Conservation (phyloP, 2,113 vertebrate genomes). For the Forbesichthys papilliferus region DNA sequence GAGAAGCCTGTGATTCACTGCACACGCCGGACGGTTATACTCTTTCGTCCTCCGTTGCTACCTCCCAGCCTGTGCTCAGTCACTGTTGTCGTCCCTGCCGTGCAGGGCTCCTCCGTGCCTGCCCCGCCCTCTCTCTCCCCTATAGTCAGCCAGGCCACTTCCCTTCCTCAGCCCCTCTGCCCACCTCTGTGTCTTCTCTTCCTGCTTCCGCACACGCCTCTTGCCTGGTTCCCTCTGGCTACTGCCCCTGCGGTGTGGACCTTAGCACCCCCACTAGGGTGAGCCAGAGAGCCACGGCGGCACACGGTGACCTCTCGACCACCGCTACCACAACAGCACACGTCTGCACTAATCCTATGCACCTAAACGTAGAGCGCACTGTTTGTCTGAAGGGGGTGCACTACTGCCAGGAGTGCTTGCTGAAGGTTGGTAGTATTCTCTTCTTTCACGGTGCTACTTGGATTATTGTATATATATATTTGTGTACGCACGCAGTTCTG, state of each 20-base stretch:
- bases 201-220: slow-evolving; percentile 46
- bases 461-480: background rate
- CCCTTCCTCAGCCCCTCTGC: slow-evolving; percentile 43
- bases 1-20: slow-evolving; percentile 24
- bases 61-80: slow-evolving; percentile 69
- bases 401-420: slow-evolving; percentile 89
- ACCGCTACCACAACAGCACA: slow-evolving; percentile 76
- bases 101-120: slow-evolving; percentile 79
- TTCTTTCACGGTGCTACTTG: slow-evolving; percentile 17
- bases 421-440: slow-evolving; percentile 86
- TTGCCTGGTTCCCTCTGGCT: slow-evolving; percentile 77
- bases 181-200: slow-evolving; percentile 46
- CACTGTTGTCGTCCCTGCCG: slow-evolving; percentile 83
- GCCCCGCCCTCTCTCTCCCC: slow-evolving; percentile 59
- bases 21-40: slow-evolving; percentile 39
- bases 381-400: slow-evolving; percentile 88
- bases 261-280: slow-evolving; percentile 77
- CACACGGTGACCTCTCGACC: slow-evolving; percentile 71
- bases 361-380: slow-evolving; percentile 84
- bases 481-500: slow-evolving; percentile 11
- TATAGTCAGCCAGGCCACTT: slow-evolving; percentile 53
- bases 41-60: slow-evolving; percentile 61
- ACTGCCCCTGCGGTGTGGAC: slow-evolving; percentile 82
- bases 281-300: slow-evolving; percentile 73
- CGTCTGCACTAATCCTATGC: slow-evolving; percentile 87